Evolutionary conservation across 1,140 invertebrate species (phyloP), one percentile per base, ranked within the genome.

Genomic region (Penaeus indicus): DNA sequence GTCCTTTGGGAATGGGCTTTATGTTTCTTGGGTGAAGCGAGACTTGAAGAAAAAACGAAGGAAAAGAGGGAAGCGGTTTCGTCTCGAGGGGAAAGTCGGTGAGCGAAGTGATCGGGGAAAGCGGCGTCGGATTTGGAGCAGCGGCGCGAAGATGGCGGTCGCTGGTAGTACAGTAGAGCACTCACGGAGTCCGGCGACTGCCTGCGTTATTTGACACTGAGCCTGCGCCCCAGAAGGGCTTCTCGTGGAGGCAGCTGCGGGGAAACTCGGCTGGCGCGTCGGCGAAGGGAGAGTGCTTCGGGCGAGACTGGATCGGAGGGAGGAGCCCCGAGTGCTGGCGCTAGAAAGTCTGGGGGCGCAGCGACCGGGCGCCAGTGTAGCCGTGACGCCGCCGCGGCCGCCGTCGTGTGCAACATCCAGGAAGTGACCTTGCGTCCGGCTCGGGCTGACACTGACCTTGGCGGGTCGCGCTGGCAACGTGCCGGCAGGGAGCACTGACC

Each of bases 401-500:
- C 22, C 21, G 42, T 69, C 78, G 69, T 86, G 85, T 81, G 78
- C 63, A 80, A 86, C 63, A 81, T 42, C 78, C 77, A 81, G 85
- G 78, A 86, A 86, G 85, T 86, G 78, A 38, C 85, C 78, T 86
- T 80, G 77, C 64, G 85, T 86, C 63, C 54, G 21, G 8, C 69
- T 32, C 47, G 42, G 47, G 47, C 85, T 80, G 85, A 75, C 85
- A 79, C 72, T 86, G 85, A 86, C 85, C 85, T 86, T 86, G 84
- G 75, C 25, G 77, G 85, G 85, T 80, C 85, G 75, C 47, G 63
- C 85, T 64, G 79, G 62, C 85, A 80, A 64, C 85, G 62, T 63
- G 60, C 75, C 77, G 32, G 67, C 18, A 60, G 62, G 78, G 85
- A 86, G n/a, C 78, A 62, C 69, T 86, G 85, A 86, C 85, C 85